Base-by-base conservation (phyloP, 2,113 vertebrate species). In the Periophthalmodon schlosseri region DNA sequence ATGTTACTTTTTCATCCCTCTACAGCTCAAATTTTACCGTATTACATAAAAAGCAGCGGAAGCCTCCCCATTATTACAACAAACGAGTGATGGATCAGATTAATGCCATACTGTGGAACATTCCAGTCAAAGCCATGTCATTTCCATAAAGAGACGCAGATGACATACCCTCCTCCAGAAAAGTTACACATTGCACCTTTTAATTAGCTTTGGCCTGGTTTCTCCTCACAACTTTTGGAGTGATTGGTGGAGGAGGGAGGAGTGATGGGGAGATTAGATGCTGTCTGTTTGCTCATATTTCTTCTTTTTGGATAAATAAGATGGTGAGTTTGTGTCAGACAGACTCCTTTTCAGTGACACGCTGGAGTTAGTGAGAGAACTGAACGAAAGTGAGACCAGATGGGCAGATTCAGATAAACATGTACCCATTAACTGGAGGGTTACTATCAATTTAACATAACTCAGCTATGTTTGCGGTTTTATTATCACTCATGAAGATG, bases 281-380 rank as follows among this genome's bases (percentile, higher is more conserved):
- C 72, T 57, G 69, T 78, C 50, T 54, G 50, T 54, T 54, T 54
- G 50, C 18, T 20, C 20, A 56, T n/a, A 60, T 90, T 79, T 81
- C 81, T 74, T 76, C 2, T 84, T 82, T 82, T 82, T 82, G 88
- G 85, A 63, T 87, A 88, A 85, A 77, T 82, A 77, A 73, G 88
- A 83, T 28, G 67, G 76, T 78, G 88, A 90, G 77, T 90, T 86
- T 77, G 79, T 90, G 85, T 91, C 87, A 84, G 84, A 74, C 87
- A 84, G 84, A 74, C 78, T 80, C 76, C 49, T 60, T 20, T 54
- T 20, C 4, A 70, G 85, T 83, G 89, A 84, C 85, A 86, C 77
- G 75, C 39, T 75, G 79, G 67, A 79, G 85, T 70, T 73, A 58
- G 58, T 67, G 56, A 70, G 76, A 88, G 86, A 54, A 49, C 23